A percentile compares a stretch with the other conserved stretches of the same genome.
Evolutionary conservation across 1,140 invertebrate genomes (phyloP).

Genomic region (Conus betulinus): DNA sequence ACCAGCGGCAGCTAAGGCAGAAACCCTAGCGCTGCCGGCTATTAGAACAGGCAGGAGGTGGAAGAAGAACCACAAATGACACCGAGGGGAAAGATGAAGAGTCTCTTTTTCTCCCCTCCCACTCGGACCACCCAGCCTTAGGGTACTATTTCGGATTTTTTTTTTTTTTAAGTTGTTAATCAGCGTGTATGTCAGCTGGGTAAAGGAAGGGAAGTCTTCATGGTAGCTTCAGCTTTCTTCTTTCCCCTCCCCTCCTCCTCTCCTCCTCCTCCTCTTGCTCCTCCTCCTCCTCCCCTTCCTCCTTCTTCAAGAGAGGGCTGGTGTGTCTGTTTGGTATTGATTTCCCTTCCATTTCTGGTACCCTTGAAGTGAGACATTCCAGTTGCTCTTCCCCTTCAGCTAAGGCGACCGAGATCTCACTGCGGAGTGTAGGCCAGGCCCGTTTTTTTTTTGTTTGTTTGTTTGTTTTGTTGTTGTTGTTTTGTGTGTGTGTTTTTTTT

Average conservation of each 20-base stretch:
- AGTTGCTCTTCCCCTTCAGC: not conserved
- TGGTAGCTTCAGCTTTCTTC: not conserved
- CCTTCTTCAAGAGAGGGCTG: not conserved
- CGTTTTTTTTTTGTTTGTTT: too few relatives aligned
- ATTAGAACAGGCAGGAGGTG: not conserved
- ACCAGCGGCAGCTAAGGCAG: not conserved
- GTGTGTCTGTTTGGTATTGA: not conserved
- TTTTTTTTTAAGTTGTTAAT: not conserved
- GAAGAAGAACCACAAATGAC: not conserved
- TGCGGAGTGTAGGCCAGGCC: not conserved
- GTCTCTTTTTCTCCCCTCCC: not conserved
- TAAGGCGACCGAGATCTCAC: not conserved
- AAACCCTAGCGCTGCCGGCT: not conserved
- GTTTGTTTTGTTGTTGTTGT: too few relatives aligned
- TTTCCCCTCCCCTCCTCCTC: not conserved
- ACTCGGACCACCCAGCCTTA: too few relatives aligned
- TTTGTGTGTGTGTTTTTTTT: too few relatives aligned
- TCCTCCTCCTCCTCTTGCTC: not conserved
- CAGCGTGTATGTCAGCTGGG: too few relatives aligned
- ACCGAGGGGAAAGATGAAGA: not conserved
- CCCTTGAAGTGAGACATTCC: not conserved
- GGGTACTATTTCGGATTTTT: not conserved
- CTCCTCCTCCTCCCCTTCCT: not conserved
- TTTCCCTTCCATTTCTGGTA: not conserved
- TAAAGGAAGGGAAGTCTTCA: not conserved